Evolutionary conservation across 53 echinoderm and acorn worm species (phyloP).

Genomic region (Crossaster papposus): DNA sequence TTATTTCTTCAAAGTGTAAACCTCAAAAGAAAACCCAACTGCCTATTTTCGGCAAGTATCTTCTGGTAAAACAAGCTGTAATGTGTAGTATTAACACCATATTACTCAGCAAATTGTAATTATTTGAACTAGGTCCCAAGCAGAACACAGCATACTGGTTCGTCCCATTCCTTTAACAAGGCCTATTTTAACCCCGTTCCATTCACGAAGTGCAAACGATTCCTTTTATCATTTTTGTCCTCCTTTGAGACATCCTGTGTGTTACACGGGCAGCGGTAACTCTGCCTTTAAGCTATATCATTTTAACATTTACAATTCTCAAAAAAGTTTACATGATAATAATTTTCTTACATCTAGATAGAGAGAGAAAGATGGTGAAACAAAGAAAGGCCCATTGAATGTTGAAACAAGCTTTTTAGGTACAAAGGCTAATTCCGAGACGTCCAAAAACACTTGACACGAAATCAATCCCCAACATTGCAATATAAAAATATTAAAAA

Average conservation of each 20-base stretch:
- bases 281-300: slow-evolving; percentile 12
- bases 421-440: background rate
- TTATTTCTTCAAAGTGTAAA: no score
- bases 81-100: no score
- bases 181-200: background rate
- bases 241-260: background rate
- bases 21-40: no score
- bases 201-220: background rate
- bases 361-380: slow-evolving; percentile 43
- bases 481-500: slow-evolving; percentile 66
- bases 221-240: background rate
- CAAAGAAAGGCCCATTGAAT: slow-evolving; percentile 32
- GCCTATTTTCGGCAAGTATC: no score
- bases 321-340: slow-evolving; percentile 58
- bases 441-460: slow-evolving; percentile 20
- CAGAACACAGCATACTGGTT: background rate
- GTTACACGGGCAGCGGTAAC: background rate
- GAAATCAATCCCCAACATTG: slow-evolving; percentile 30
- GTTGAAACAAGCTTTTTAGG: slow-evolving; percentile 25
- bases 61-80: no score
- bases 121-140: no score
- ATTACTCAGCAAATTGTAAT: no score
- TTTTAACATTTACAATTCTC: slow-evolving; percentile 59
- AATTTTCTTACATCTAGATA: slow-evolving; percentile 62
- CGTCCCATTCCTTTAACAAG: background rate